Evolutionary conservation across 2,888 invertebrate genomes (phyloP).

Genomic region (Cantharis lateralis): DNA sequence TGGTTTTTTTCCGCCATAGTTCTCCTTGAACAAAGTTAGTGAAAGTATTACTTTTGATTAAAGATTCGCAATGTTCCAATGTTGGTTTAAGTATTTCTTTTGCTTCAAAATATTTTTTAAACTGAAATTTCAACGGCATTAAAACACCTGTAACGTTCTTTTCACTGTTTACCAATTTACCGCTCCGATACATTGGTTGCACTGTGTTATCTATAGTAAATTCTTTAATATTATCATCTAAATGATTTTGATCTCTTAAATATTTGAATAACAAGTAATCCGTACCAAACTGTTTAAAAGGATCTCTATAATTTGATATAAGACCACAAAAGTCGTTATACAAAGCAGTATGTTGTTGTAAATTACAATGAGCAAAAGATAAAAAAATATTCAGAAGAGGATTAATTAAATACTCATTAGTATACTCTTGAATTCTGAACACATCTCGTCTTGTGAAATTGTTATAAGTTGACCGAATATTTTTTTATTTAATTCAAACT

Average conservation of each 20-base stretch:
- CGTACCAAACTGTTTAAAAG: conserved; percentile 11
- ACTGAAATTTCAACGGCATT: conserved; percentile 26
- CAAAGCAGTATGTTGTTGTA: conserved; percentile 2
- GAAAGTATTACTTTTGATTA: conserved; percentile 2
- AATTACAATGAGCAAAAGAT: conserved; percentile 10
- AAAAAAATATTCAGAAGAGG: conserved; percentile 8
- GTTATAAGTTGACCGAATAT: not conserved
- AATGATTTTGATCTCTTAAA: conserved; percentile 1
- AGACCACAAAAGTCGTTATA: conserved; percentile 9
- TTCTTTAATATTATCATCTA: not conserved
- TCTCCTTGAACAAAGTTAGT: conserved; percentile 36
- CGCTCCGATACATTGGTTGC: too few species aligned
- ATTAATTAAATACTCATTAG: not conserved
- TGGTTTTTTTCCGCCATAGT: conserved; percentile 34
- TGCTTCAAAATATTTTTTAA: conserved; percentile 23
- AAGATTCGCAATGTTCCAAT: conserved; percentile 4
- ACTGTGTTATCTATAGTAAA: too few species aligned
- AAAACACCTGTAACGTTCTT: conserved; percentile 15
- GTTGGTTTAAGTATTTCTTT: conserved; percentile 13
- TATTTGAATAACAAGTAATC: conserved; percentile 16
- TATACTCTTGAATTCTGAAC: conserved; percentile 4
- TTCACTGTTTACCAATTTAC: too few species aligned
- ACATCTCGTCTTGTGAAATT: conserved; percentile 14
- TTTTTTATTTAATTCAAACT: too few species aligned
- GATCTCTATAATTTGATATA: not conserved